phyloP scores from a whole-genome alignment of 2,113 vertebrate species.

The Colinus virginianus region DNA sequence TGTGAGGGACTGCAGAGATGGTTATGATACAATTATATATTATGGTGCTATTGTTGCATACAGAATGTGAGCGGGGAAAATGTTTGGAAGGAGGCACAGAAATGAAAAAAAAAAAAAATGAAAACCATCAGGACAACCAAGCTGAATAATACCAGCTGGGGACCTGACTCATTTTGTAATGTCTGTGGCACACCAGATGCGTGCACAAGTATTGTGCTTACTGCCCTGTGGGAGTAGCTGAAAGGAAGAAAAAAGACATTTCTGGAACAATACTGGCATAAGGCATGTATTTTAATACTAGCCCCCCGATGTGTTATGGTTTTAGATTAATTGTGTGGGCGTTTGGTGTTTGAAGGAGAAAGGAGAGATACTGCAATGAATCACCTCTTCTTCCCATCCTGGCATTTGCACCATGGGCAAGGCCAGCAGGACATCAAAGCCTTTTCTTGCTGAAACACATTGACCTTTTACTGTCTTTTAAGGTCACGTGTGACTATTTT shows the following conservation, averaged over 20 bases:
- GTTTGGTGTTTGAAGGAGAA: conserved; percentile 29
- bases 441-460: background rate
- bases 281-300: background rate
- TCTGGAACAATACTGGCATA: conserved; percentile 65
- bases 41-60: conserved; percentile 35
- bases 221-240: conserved; percentile 47
- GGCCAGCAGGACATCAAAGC: background rate
- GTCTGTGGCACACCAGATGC: conserved; percentile 48
- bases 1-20: conserved; percentile 12
- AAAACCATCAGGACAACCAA: background rate
- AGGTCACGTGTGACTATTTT: background rate
- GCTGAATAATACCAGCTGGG: conserved; percentile 51
- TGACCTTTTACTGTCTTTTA: conserved; percentile 6
- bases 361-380: conserved; percentile 1
- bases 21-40: background rate
- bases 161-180: conserved; percentile 48
- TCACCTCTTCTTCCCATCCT: background rate
- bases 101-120: background rate
- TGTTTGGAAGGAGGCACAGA: conserved; percentile 2
- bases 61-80: conserved; percentile 3
- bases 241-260: conserved; percentile 45
- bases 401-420: background rate
- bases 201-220: conserved; percentile 40
- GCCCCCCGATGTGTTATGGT: background rate
- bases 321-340: conserved; percentile 27